Percentiles rank a stretch among this genome's conserved stretches.
Conservation (phyloP, 2,797 vertebrate genomes). For the Luscinia megarhynchos region DNA sequence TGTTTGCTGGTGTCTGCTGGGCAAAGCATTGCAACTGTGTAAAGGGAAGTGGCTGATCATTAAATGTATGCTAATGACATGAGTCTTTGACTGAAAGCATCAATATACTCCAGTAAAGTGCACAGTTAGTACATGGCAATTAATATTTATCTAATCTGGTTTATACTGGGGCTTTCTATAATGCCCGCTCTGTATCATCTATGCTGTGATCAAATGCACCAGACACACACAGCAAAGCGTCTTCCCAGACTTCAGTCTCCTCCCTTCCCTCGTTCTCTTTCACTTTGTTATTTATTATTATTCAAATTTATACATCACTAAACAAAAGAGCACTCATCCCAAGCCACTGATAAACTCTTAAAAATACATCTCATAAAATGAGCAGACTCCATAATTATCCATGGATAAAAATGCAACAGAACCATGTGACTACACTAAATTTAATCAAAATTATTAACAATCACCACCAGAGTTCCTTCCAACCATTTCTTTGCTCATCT, state of each 20-base stretch:
- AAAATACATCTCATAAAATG: slow-evolving; percentile 70
- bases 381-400: slow-evolving; percentile 63
- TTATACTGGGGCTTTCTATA: slow-evolving; percentile 30
- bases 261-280: slow-evolving; percentile 11
- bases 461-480: slow-evolving; percentile 44
- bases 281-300: slow-evolving; percentile 72
- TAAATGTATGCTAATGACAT: slow-evolving; percentile 4
- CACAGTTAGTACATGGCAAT: slow-evolving; percentile 33
- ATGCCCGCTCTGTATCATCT: slow-evolving; percentile 14
- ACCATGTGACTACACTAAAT: slow-evolving; percentile 54
- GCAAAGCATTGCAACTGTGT: neutral
- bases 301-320: slow-evolving; percentile 74
- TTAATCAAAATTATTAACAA: slow-evolving; percentile 62
- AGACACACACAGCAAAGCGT: neutral
- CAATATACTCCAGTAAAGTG: slow-evolving; percentile 19
- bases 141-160: slow-evolving; percentile 58
- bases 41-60: slow-evolving; percentile 8
- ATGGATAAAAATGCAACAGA: slow-evolving; percentile 54
- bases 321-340: slow-evolving; percentile 73
- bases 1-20: neutral
- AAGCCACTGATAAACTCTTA: slow-evolving; percentile 71
- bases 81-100: slow-evolving; percentile 34
- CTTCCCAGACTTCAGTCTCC: slow-evolving; percentile 30
- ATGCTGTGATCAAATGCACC: slow-evolving; percentile 16
- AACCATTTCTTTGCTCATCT: slow-evolving; percentile 31